Conservation (phyloP, 2,888 invertebrate species). For the Cataglyphis cursor region DNA sequence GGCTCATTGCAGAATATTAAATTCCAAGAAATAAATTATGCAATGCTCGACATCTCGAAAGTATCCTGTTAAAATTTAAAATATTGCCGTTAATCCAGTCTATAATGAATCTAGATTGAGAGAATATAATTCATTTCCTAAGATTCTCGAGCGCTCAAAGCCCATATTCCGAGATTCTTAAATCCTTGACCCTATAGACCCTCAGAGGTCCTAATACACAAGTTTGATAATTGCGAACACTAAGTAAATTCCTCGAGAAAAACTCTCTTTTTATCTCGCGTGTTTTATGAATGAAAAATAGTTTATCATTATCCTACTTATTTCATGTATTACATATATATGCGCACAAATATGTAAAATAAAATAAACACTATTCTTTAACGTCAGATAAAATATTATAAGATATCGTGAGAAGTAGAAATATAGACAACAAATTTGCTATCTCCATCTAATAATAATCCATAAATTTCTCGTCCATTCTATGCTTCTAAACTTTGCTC, state of each 20-base stretch:
- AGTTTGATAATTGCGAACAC: constrained; percentile 19
- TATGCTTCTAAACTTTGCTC: constrained; percentile 25
- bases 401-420: not conserved
- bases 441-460: constrained; percentile 8
- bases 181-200: constrained; percentile 44
- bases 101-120: not conserved
- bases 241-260: constrained; percentile 18
- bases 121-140: not conserved
- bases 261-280: constrained; percentile 14
- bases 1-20: not conserved
- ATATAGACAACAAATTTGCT: not conserved
- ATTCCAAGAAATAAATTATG: not conserved
- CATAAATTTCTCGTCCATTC: constrained; percentile 11
- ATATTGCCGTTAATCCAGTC: not conserved
- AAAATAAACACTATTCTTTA: constrained; percentile 4
- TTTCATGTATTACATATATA: not conserved
- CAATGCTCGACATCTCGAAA: not conserved
- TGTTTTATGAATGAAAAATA: constrained; percentile 17
- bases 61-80: not conserved
- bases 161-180: constrained; percentile 44
- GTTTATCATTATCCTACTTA: constrained; percentile 8
- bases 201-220: constrained; percentile 43
- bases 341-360: constrained; percentile 5
- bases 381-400: not conserved
- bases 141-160: not conserved